Conservation (phyloP, 2,113 vertebrate genomes). For the Dicerorhinus sumatrensis region DNA sequence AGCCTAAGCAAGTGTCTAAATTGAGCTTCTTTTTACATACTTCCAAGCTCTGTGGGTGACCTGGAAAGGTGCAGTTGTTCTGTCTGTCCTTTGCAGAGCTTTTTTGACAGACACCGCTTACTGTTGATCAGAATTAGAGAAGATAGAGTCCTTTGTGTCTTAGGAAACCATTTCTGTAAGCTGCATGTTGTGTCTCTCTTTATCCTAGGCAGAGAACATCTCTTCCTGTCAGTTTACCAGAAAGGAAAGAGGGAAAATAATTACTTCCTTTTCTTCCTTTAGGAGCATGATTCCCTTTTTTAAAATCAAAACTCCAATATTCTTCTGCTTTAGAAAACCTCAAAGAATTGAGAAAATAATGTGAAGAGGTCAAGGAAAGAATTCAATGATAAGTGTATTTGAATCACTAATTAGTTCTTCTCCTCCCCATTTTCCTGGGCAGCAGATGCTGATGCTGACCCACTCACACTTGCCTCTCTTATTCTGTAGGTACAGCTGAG, state of each 20-base stretch:
- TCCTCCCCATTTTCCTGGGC: background rate
- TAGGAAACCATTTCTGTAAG: background rate
- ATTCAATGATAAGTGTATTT: background rate
- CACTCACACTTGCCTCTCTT: background rate
- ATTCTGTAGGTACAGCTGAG: background rate
- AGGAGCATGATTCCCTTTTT: background rate
- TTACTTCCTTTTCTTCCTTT: background rate
- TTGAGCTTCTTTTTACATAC: background rate
- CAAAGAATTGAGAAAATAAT: background rate
- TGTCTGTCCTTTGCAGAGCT: background rate
- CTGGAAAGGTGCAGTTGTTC: background rate
- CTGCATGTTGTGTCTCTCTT: background rate
- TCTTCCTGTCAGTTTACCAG: background rate
- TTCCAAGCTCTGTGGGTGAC: background rate
- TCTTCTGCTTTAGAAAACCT: background rate
- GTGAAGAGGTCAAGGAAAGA: background rate
- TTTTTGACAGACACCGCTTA: background rate
- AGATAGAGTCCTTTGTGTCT: background rate
- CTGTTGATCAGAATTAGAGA: background rate
- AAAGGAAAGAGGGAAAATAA: conserved; percentile 5
- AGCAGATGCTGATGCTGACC: background rate
- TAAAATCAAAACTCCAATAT: conserved; percentile 20
- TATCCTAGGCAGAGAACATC: background rate
- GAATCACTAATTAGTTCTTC: background rate
- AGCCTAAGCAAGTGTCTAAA: background rate